Evolutionary conservation across 2,888 invertebrate genomes (phyloP), one percentile per base, ranked within the genome.

Genomic region (Strigamia transsilvanica): DNA sequence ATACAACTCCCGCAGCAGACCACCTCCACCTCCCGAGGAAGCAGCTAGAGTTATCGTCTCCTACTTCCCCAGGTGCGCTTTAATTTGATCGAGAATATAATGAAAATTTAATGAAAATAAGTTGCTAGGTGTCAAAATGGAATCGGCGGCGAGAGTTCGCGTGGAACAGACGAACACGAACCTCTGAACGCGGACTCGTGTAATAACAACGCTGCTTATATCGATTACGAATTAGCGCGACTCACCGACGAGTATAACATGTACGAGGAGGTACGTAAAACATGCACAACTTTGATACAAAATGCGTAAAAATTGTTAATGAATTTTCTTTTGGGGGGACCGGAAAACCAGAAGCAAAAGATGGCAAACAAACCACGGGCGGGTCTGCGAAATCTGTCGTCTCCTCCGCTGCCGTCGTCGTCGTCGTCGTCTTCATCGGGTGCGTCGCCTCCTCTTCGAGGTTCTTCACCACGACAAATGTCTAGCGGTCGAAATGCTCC

Each of bases 1-100:
- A 34, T 38, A 42, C 42, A 34, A 61, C 10, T 38, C 38, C 23
- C 27, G 32, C 21, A 66, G 32, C 21, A 18, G 38, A n/a, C 32
- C 66, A 15, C 81, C 81, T 3, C 81, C 81, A 9, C 81, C 81
- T 66, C 81, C 81, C 81, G 81, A 81, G 41, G 81, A 81, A 38
- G 81, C 81, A 21, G 81, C 81, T 15, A 27, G 81, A 23, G 81
- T 81, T n/a, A 38, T 81, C 81, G 81, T 81, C 73, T 81, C 81
- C 73, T 73, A 73, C 41, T 51, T 81, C 23, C 81, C 81, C 38
- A 81, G 81, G 81, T 81, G 42, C 41, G 41, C 32, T 18, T 18
- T n/a, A 51, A 51, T n/a, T 61, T 4, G 10, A 61, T 61, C 21
- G 21, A 42, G 15, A 42, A 42, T 42, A 42, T 13, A 10, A 42